These are phyloP conservation scores for Taeniopygia guttata DNA, from an alignment of 2,797 vertebrate genomes.

Conservation along the genomic window DNA sequence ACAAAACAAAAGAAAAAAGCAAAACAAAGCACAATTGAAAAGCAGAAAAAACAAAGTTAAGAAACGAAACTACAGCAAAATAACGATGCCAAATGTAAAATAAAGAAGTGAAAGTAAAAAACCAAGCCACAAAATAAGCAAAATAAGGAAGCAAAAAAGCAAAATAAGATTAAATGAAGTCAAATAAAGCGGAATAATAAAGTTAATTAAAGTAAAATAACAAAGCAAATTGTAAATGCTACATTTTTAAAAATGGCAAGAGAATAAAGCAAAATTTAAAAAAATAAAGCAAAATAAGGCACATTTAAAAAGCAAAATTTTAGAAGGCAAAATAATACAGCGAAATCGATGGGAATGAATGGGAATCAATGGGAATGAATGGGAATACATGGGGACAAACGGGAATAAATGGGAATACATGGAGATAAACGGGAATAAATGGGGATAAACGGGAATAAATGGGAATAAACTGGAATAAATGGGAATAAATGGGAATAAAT, in stretches of 20 bases:
- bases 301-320: neutral
- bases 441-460: accelerated
- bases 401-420: neutral
- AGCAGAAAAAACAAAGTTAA: neutral
- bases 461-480: neutral
- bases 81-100: neutral
- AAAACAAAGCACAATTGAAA: neutral
- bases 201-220: neutral
- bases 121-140: too few relatives aligned
- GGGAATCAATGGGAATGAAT: neutral
- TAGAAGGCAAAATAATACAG: neutral
- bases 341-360: too few relatives aligned
- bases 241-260: neutral
- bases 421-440: neutral
- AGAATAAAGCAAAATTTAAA: neutral
- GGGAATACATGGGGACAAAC: neutral
- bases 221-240: neutral
- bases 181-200: neutral
- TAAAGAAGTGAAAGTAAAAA: neutral
- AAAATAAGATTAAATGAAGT: neutral
- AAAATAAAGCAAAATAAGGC: neutral
- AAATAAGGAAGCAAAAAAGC: neutral
- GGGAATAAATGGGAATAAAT: too few relatives aligned
- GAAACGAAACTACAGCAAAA: neutral
- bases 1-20: neutral